A percentile compares a stretch with the other conserved stretches of the same genome.
phyloP scores from a whole-genome alignment of 2,113 vertebrate genomes.

The Anguilla japonica region DNA sequence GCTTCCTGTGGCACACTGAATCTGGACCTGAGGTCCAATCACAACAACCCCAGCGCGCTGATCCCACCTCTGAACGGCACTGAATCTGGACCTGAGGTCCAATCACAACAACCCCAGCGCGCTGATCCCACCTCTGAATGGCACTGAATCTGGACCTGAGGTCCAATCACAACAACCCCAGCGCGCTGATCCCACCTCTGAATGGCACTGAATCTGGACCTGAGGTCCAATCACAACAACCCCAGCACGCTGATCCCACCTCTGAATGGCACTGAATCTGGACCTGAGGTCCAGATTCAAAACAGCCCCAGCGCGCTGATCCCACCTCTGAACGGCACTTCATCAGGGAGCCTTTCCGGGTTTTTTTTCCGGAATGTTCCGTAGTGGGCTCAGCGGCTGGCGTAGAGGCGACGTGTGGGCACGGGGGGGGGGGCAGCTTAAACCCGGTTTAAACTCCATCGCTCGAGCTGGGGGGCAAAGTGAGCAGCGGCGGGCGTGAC shows the following conservation, averaged over 20 bases:
- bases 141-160: background rate
- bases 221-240: no score
- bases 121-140: no score
- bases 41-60: background rate
- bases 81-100: no score
- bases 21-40: background rate
- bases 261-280: background rate
- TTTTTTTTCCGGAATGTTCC: background rate
- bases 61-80: background rate
- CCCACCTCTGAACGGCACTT: background rate
- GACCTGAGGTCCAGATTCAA: background rate
- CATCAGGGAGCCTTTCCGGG: background rate
- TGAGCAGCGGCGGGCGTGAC: background rate
- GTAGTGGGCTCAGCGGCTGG: background rate
- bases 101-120: background rate
- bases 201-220: background rate
- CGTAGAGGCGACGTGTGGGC: background rate
- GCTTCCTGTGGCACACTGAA: background rate
- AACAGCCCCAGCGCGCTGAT: background rate
- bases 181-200: background rate
- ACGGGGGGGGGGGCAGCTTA: background rate
- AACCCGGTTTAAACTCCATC: background rate
- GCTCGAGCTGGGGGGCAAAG: background rate
- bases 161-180: background rate
- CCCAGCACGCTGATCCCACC: no score